Conservation (phyloP, 1,140 invertebrate species). For the Bombus superbus region DNA sequence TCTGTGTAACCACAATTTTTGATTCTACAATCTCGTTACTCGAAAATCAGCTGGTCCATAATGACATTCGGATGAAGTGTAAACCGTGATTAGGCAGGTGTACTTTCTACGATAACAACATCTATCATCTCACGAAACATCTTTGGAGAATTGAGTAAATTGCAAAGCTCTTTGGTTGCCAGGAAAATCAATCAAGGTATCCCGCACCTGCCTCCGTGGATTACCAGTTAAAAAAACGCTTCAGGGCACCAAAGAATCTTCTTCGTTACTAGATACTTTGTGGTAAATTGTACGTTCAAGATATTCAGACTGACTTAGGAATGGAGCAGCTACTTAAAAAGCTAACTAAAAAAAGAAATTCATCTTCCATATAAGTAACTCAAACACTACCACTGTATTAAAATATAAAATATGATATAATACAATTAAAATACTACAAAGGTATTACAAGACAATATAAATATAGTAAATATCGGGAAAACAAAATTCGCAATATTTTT, state of each 20-base stretch:
- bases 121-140: slow-evolving; percentile 35
- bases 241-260: background rate
- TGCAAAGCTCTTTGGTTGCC: slow-evolving; percentile 7
- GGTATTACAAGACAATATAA: no score
- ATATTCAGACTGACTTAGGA: background rate
- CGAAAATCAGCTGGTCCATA: background rate
- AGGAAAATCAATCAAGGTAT: slow-evolving; percentile 60
- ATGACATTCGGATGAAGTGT: slow-evolving; percentile 1
- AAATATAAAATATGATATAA: no score
- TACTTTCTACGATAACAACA: slow-evolving; percentile 25
- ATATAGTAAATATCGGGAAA: no score
- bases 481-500: no score
- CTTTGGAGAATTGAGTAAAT: slow-evolving; percentile 26
- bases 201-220: slow-evolving; percentile 50
- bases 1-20: background rate
- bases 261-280: background rate
- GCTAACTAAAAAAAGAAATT: no score
- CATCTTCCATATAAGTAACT: no score
- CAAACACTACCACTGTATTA: no score
- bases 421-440: no score
- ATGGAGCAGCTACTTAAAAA: background rate
- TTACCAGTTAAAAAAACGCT: slow-evolving; percentile 51
- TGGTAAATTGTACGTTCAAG: background rate
- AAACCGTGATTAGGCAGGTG: slow-evolving; percentile 70
- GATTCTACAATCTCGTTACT: background rate